phyloP scores from a whole-genome alignment of 92 coral and sea anemone genomes.

The Paramuricea clavata region DNA sequence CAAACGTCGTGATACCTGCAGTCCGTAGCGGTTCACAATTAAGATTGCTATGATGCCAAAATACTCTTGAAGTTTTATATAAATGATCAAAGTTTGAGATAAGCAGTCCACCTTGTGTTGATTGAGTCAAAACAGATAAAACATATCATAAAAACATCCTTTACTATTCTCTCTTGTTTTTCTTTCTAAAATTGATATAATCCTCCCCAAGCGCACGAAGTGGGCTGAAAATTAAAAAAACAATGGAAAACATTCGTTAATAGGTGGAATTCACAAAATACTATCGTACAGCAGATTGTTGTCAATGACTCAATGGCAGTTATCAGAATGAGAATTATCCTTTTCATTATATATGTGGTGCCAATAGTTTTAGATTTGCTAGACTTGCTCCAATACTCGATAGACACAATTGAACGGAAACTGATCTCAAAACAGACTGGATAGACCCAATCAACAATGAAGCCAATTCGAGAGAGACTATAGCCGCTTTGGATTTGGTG shows the following conservation, averaged over 20 bases:
- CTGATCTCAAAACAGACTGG: too few relatives aligned
- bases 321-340: too few relatives aligned
- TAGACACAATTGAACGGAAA: too few relatives aligned
- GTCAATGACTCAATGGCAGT: neutral
- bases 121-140: conserved; percentile 7
- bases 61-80: neutral
- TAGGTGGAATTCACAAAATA: neutral
- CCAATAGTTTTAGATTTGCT: too few relatives aligned
- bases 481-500: too few relatives aligned
- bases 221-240: conserved; percentile 5
- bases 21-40: neutral
- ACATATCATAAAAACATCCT: neutral
- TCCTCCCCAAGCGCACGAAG: neutral
- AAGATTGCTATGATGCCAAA: neutral
- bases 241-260: neutral
- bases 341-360: too few relatives aligned
- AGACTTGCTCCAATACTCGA: too few relatives aligned
- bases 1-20: neutral
- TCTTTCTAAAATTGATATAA: neutral
- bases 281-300: neutral
- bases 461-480: too few relatives aligned
- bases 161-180: neutral
- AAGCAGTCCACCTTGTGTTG: conserved; percentile 7
- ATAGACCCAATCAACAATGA: too few relatives aligned
- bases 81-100: conserved; percentile 10